These are phyloP conservation scores for Ypsolopha sequella DNA, from an alignment of 2,888 invertebrate species.

Conservation along the genomic window DNA sequence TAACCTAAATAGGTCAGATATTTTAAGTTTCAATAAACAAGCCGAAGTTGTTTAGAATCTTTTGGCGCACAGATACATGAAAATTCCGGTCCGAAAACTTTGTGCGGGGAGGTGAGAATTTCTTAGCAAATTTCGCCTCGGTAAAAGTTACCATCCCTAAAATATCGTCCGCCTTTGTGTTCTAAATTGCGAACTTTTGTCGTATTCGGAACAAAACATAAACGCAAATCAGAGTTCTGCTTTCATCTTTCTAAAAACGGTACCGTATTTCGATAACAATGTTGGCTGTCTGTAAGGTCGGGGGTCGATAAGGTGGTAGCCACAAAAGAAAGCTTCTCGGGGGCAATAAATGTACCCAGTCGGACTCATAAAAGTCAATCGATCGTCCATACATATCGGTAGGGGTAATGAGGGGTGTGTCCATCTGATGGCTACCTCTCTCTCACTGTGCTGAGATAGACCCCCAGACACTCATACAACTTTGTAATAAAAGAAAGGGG, in stretches of 20 bases:
- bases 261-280: background rate
- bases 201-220: no score
- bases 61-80: background rate
- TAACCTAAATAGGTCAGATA: background rate
- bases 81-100: background rate
- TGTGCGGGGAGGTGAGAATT: background rate
- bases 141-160: no score
- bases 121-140: background rate
- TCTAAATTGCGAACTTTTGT: no score
- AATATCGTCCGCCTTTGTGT: no score
- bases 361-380: conserved; percentile 40
- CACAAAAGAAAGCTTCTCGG: conserved; percentile 18
- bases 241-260: no score
- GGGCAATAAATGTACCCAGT: conserved; percentile 43
- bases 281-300: background rate
- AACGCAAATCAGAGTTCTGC: no score
- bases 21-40: background rate
- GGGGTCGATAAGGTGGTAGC: conserved; percentile 26
- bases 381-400: conserved; percentile 17
- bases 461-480: no score
- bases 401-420: conserved; percentile 7
- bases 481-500: no score
- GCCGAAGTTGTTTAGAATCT: background rate
- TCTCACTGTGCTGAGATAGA: no score
- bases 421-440: background rate